These are phyloP conservation scores for Diadophis punctatus DNA, from an alignment of 2,113 vertebrate species.

Conservation along the genomic window DNA sequence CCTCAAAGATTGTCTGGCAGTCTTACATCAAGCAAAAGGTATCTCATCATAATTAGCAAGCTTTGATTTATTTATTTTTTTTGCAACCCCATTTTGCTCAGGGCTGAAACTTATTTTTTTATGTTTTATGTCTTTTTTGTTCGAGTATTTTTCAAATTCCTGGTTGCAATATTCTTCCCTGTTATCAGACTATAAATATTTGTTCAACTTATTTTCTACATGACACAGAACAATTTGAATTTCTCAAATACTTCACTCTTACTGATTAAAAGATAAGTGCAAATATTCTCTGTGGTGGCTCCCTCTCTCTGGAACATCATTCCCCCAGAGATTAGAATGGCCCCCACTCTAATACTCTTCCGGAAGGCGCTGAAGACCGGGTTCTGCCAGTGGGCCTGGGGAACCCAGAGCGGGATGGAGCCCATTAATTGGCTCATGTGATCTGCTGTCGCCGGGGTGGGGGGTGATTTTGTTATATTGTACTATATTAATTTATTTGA, in stretches of 20 bases:
- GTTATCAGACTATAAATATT: not conserved
- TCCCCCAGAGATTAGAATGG: too few species aligned
- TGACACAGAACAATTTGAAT: not conserved
- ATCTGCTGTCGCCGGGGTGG: too few species aligned
- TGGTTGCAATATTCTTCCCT: not conserved
- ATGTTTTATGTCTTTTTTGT: not conserved
- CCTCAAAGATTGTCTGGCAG: not conserved
- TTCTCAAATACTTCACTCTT: not conserved
- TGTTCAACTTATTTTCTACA: not conserved
- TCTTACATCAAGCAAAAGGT: not conserved
- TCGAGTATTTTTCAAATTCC: not conserved
- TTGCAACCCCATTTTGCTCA: not conserved
- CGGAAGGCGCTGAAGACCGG: too few species aligned
- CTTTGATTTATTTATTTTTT: not conserved
- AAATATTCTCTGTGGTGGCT: not conserved
- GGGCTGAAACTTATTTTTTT: not conserved
- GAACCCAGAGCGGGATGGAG: too few species aligned
- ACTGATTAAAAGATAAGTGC: not conserved
- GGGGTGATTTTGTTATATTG: too few species aligned
- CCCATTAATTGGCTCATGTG: too few species aligned
- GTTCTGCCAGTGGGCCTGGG: too few species aligned
- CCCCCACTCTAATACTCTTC: too few species aligned
- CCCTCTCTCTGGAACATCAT: too few species aligned
- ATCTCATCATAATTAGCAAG: not conserved
- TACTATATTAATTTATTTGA: too few species aligned